Evolutionary conservation across 2,797 vertebrate species (phyloP), one percentile per base, ranked within the genome.

Genomic region (Sibirionetta formosa): DNA sequence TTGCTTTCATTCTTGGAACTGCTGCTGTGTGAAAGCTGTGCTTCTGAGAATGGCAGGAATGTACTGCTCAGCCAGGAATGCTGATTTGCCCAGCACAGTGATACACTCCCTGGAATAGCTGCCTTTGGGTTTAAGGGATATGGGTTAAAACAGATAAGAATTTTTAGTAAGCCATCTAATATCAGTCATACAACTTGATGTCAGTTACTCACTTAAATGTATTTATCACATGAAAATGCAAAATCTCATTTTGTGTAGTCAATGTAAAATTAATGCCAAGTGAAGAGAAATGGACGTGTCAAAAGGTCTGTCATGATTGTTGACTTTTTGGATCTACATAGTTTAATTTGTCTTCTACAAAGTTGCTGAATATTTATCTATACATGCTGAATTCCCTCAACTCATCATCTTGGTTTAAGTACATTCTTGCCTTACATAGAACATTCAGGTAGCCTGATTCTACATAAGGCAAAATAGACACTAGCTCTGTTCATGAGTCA

Each of bases 61-160:
- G 65, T 92, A 22, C 72, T 91, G 40, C 50, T 82, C 14, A 65
- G 75, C n/a, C 80, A 93, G 71, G 50, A 92, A 82, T 78, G 57
- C 57, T 48, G 57, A 50, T 90, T 90, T 94, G 64, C 35, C 60
- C 66, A 57, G 86, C 29, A 27, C 6, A 61, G 53, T 48, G 88
- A 76, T 85, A 91, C 3, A 31, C 35, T 79, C 63, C 12, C 70
- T 82, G 65, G 69, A 79, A 93, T 88, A 95, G 53, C 73, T 93
- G 40, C 65, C 69, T 78, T 91, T 86, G 44, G 91, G 36, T 66
- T 86, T 91, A 78, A 69, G 35, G 38, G 70, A 53, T 87, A 29
- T n/a, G 90, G 77, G 90, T 88, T 76, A 91, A 75, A 20, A 78
- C 16, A 50, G 58, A 42, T 48, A 81, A 71, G 36, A 80, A 82